Percentiles rank a stretch among this genome's conserved stretches.
phyloP scores from a whole-genome alignment of 2,113 vertebrate genomes.

The human (Homo sapiens) region GRCh38 chr16:73166501-73167000 shows the following conservation, averaged over 20 bases:
- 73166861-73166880: not conserved
- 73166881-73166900: not conserved
- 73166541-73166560: not conserved
- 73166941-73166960: not conserved
- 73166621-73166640: slow-evolving; percentile 1
- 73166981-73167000: not conserved
- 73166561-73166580: rapidly evolving
- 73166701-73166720: slow-evolving; percentile 67
- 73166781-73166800: slow-evolving; percentile 64
- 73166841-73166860: slow-evolving; percentile 22
- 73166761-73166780: slow-evolving; percentile 61
- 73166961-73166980: not conserved
- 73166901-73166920: not conserved
- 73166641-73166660: not conserved
- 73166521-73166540: not conserved
- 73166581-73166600: not conserved
- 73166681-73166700: slow-evolving; percentile 58
- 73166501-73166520: not conserved
- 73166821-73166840: slow-evolving; percentile 21
- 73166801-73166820: not conserved
- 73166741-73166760: slow-evolving; percentile 72
- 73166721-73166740: slow-evolving; percentile 65
- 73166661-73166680: slow-evolving; percentile 62
- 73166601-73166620: not conserved
- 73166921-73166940: not conserved